Evolutionary conservation across 2,888 invertebrate genomes (phyloP), one percentile per base, ranked within the genome.

Genomic region (Tuberolachnus salignus): DNA sequence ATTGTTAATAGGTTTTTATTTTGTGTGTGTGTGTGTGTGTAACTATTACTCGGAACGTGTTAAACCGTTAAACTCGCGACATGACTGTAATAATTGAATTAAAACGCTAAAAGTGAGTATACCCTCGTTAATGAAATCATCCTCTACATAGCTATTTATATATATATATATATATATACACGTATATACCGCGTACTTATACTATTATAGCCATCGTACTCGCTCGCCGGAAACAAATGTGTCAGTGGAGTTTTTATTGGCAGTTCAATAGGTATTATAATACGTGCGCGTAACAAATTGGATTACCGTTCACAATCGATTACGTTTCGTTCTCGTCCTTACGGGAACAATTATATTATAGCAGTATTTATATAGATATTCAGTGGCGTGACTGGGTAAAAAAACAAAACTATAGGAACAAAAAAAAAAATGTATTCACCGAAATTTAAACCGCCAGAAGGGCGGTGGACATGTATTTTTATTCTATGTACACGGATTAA

Each of bases 81-180:
- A 34, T 16, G 69, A 34, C 19, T 6, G 34, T 6, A n/a, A 6
- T 55, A 69, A 69, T 69, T n/a, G 69, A 53, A 53, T 69, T 69
- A 55, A 69, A 69, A 42, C 16, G 19, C 42, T 21, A 42, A 69
- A 51, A 69, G 19, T 42, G 69, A 34, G 53, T 53, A 21, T 34
- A 34, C 42, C 42, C 21, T 55, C 34, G 53, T 42, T 55, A 69
- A 69, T 69, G 53, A 55, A 69, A 69, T 69, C 69, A 53, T 55
- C 42, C 49, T n/a, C 42, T 16, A 23, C 16, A 10, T 46, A 10
- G 16, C 64, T 11, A n/a, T n/a, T n/a, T n/a, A n/a, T n/a, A n/a
- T n/a, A n/a, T n/a, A n/a, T n/a, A n/a, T n/a, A n/a, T n/a, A n/a
- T n/a, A n/a, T n/a, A 6, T 6, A 34, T 6, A 34, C 34, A 34